Percentiles rank a stretch among this genome's conserved stretches.
Evolutionary conservation across 23 tunicate genomes (phyloP).

Genomic region (Halocynthia roretzi): DNA sequence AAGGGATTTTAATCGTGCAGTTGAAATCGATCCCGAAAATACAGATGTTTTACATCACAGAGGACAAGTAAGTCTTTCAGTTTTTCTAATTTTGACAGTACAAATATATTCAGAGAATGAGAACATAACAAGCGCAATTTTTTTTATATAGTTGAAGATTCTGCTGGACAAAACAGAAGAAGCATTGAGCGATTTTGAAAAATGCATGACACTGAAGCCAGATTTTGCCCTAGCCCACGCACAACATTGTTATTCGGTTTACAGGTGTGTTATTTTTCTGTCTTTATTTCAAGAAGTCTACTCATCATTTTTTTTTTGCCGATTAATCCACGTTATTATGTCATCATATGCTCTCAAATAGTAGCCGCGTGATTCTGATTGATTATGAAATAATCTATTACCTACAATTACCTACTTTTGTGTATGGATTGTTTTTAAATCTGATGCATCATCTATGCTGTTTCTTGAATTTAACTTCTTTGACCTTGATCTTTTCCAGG

Average conservation of each 20-base stretch:
- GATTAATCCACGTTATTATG: too few relatives aligned
- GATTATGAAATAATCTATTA: too few relatives aligned
- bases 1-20: slow-evolving; percentile 52
- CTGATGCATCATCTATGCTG: too few relatives aligned
- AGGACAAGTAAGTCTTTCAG: slow-evolving; percentile 47
- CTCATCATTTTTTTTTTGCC: too few relatives aligned
- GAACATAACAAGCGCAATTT: neutral
- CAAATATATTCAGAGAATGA: too few relatives aligned
- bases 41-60: slow-evolving; percentile 85
- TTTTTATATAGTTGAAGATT: slow-evolving; percentile 53
- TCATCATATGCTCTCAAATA: too few relatives aligned
- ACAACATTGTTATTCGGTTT: slow-evolving; percentile 70
- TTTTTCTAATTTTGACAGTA: neutral
- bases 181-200: slow-evolving; percentile 68
- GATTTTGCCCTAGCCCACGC: slow-evolving; percentile 90
- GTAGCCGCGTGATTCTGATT: too few relatives aligned
- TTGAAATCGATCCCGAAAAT: slow-evolving; percentile 58
- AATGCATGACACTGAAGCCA: slow-evolving; percentile 61
- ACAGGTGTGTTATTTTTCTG: slow-evolving; percentile 50
- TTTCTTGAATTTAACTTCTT: too few relatives aligned
- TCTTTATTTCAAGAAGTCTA: too few relatives aligned
- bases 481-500: slow-evolving; percentile 21
- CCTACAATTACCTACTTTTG: too few relatives aligned
- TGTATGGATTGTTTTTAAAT: too few relatives aligned
- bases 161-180: slow-evolving; percentile 58